A percentile compares a stretch with the other conserved stretches of the same genome.
phyloP scores from a whole-genome alignment of 2,888 invertebrate species.

The Trichogramma dendrolimi region DNA sequence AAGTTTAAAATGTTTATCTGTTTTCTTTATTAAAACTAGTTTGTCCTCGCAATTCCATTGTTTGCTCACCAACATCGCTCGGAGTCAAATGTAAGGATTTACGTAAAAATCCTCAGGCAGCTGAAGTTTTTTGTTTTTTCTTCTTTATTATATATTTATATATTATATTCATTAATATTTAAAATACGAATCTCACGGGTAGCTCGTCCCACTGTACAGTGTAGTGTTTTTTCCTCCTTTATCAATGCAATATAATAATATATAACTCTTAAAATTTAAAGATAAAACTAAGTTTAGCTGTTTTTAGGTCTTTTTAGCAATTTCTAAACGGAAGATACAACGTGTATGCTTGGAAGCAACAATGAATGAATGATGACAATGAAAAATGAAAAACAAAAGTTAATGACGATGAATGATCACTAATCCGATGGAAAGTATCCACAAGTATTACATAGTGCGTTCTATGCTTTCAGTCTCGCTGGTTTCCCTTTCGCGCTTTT shows the following conservation, averaged over 20 bases:
- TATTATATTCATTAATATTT: slow-evolving; percentile 14
- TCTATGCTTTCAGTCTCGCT: too few species aligned
- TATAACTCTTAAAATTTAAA: slow-evolving; percentile 12
- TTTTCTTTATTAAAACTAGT: slow-evolving; percentile 23
- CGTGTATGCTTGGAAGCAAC: not conserved
- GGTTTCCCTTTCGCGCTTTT: too few species aligned
- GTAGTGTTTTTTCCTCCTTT: slow-evolving; percentile 22
- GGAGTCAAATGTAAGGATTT: too few species aligned
- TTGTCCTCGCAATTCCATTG: slow-evolving; percentile 27
- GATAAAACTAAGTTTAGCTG: slow-evolving; percentile 11
- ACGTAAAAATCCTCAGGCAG: too few species aligned
- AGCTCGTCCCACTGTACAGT: slow-evolving; percentile 42
- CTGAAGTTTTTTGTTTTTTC: too few species aligned
- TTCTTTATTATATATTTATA: too few species aligned
- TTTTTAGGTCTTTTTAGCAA: slow-evolving; percentile 7
- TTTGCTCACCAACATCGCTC: too few species aligned
- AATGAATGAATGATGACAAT: too few species aligned
- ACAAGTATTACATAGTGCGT: too few species aligned
- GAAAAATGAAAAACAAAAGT: slow-evolving; percentile 14
- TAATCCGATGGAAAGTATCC: not conserved
- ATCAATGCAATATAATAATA: slow-evolving; percentile 15
- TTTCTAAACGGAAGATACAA: slow-evolving; percentile 2
- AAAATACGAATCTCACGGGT: slow-evolving; percentile 35
- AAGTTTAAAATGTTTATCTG: slow-evolving; percentile 12
- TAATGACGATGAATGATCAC: not conserved